Percentiles rank a stretch among this genome's conserved stretches.
Evolutionary conservation across 2,888 invertebrate species (phyloP).

Genomic region (Heliothis peltigera): DNA sequence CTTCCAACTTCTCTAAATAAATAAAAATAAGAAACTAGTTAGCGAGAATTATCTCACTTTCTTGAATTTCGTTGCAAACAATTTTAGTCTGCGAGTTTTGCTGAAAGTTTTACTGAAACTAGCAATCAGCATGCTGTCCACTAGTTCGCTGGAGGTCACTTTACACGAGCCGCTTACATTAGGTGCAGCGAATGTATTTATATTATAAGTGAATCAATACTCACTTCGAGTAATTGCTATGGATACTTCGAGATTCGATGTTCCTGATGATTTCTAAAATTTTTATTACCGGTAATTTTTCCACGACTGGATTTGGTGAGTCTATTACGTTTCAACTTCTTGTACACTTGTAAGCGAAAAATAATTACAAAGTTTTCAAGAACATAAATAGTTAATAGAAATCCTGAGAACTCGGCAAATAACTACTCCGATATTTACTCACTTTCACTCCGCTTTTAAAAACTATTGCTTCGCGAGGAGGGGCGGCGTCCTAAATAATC

Average conservation of each 20-base stretch:
- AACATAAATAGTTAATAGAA: background rate
- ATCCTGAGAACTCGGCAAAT: background rate
- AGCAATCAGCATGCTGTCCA: slow-evolving; percentile 18
- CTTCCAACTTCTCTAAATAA: slow-evolving; percentile 29
- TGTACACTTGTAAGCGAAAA: no score
- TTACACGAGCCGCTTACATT: background rate
- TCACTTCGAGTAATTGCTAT: background rate
- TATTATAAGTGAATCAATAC: slow-evolving; percentile 14
- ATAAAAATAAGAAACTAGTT: slow-evolving; percentile 33
- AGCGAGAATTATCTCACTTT: slow-evolving; percentile 33
- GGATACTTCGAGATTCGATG: background rate
- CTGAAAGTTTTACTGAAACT: slow-evolving; percentile 31
- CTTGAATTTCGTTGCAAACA: slow-evolving; percentile 25
- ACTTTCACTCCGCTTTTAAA: slow-evolving; percentile 45
- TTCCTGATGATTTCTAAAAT: background rate
- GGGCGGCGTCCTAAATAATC: slow-evolving; percentile 58
- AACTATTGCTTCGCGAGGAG: slow-evolving; percentile 49
- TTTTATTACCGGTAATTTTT: background rate
- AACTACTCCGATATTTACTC: slow-evolving; percentile 15
- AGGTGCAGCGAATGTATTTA: background rate
- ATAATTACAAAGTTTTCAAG: background rate
- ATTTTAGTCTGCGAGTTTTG: slow-evolving; percentile 29
- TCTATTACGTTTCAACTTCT: no score
- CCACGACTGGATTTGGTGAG: background rate
- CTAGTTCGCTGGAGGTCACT: slow-evolving; percentile 5